A percentile compares a stretch with the other conserved stretches of the same genome.
Evolutionary conservation across 35 echinoderm and acorn worm genomes (phyloP).

Genomic region (Apostichopus parvimensis): DNA sequence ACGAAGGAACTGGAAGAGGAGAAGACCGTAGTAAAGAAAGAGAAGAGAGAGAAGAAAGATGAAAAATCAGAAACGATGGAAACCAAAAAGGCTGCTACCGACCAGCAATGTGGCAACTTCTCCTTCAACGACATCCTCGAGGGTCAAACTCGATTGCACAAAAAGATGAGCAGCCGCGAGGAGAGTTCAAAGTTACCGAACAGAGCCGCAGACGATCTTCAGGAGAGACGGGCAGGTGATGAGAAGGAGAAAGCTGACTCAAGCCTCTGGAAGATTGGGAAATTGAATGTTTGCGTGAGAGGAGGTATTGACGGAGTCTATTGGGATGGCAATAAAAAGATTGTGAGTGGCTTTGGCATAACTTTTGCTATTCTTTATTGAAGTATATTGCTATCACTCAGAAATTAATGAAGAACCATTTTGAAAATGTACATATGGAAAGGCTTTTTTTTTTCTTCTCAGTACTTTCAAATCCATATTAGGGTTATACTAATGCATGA

Average conservation of each 20-base stretch:
- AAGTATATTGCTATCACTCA: not conserved
- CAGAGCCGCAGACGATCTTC: not conserved
- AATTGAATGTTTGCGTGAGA: conserved; percentile 5
- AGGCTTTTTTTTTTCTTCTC: too few species aligned
- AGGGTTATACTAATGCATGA: too few species aligned
- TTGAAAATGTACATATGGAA: too few species aligned
- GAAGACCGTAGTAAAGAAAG: not conserved
- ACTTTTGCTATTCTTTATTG: too few species aligned
- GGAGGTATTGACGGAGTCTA: conserved; percentile 40
- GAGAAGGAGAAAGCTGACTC: conserved; percentile 17
- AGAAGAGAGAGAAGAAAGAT: not conserved
- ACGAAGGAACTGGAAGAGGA: not conserved
- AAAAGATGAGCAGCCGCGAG: not conserved
- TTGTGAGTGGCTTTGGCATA: not conserved
- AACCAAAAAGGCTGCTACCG: not conserved
- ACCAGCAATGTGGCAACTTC: not conserved
- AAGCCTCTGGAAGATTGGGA: conserved; percentile 39
- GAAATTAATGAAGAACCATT: too few species aligned
- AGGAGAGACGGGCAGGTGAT: not conserved
- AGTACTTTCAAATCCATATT: too few species aligned
- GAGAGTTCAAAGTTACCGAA: not conserved
- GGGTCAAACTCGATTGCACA: conserved; percentile 3
- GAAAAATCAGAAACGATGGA: not conserved
- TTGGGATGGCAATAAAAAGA: conserved; percentile 18
- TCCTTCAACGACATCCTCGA: conserved; percentile 10